A percentile compares a stretch with the other conserved stretches of the same genome.
Conservation (phyloP, 2,797 vertebrate genomes). For the Epinephelus coioides region DNA sequence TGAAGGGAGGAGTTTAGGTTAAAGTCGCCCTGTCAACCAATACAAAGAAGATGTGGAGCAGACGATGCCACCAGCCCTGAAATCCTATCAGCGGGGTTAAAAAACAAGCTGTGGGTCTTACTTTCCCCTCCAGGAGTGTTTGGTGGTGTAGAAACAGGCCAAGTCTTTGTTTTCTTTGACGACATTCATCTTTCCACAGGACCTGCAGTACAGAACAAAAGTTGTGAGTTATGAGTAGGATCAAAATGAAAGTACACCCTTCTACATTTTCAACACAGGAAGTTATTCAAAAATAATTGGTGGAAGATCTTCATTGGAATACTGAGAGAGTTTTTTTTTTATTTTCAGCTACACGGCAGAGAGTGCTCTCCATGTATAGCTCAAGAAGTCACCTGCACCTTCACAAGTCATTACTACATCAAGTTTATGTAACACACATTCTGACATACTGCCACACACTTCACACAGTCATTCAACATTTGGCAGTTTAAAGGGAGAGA, state of each 20-base stretch:
- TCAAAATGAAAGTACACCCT: neutral
- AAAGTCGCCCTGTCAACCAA: neutral
- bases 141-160: constrained; percentile 99
- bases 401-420: constrained; percentile 26
- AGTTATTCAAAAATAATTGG: neutral
- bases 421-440: constrained; percentile 48
- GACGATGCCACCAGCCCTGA: neutral
- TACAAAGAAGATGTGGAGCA: neutral
- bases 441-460: constrained; percentile 52
- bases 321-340: neutral
- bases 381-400: constrained; percentile 11
- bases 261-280: neutral
- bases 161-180: constrained; percentile 99
- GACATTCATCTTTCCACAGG: constrained; percentile 97
- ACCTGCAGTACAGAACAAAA: constrained; percentile 85
- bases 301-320: neutral
- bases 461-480: constrained; percentile 73
- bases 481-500: constrained; percentile 55
- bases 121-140: constrained; percentile 99
- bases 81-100: constrained; percentile 22
- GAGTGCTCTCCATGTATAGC: neutral
- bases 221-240: neutral
- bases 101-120: constrained; percentile 83
- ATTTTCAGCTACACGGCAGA: neutral
- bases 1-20: neutral